Evolutionary conservation across 2,113 vertebrate species (phyloP).

Genomic region (Phyllopteryx taeniolatus): DNA sequence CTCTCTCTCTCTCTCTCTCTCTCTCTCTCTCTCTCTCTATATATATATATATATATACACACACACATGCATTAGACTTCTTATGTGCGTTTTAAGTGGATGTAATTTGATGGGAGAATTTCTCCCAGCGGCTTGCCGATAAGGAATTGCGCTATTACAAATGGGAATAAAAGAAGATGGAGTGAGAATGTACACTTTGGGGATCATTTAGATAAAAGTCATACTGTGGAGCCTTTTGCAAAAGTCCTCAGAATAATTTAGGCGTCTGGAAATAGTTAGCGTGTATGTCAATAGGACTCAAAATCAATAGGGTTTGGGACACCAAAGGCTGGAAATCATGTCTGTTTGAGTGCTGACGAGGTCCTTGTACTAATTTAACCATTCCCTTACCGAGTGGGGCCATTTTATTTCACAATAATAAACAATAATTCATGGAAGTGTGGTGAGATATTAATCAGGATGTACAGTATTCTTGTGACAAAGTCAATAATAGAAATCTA

Average conservation of each 20-base stretch:
- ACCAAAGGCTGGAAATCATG: too few species aligned
- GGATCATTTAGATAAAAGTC: not conserved
- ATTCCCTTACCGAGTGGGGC: too few species aligned
- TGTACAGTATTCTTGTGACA: not conserved
- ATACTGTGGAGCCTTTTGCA: not conserved
- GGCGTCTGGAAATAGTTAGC: not conserved
- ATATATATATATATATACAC: not conserved
- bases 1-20: not conserved
- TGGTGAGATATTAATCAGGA: too few species aligned
- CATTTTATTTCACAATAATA: not conserved
- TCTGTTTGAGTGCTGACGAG: too few species aligned
- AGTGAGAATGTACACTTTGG: not conserved
- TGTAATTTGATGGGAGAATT: conserved; percentile 29
- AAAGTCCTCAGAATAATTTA: not conserved
- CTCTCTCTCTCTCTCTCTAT: fast-evolving
- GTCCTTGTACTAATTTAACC: too few species aligned
- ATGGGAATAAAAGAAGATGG: not conserved
- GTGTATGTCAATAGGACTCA: not conserved
- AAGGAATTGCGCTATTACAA: not conserved
- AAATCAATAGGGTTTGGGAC: too few species aligned
- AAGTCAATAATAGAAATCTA: not conserved
- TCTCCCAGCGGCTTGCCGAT: conserved; percentile 1
- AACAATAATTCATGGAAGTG: too few species aligned
- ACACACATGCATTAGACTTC: conserved; percentile 20
- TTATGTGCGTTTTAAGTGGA: conserved; percentile 34